Evolutionary conservation across 2,888 invertebrate species (phyloP), one percentile per base, ranked within the genome.

Genomic region (Bugula neritina): DNA sequence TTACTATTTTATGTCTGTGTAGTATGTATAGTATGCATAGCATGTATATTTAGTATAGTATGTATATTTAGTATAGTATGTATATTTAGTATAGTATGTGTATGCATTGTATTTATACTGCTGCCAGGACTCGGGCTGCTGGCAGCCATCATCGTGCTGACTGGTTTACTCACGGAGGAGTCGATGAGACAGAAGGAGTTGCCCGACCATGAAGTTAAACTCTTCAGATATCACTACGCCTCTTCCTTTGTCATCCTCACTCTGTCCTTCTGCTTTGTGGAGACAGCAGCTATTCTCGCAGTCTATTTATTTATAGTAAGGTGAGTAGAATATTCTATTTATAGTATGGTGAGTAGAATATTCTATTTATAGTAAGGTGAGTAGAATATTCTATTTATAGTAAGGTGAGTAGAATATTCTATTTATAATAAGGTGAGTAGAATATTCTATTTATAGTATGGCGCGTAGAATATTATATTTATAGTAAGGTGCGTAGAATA

Each of bases 271-370:
- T 27, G 31, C 27, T 27, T 63, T 27, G 27, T 63, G 3, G 34
- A 63, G 31, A 29, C 31, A 5, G 13, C 63, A 13, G 63, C 25
- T 5, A 34, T 63, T 5, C 63, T 63, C 2, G 63, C 63, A 13
- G 63, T 63, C 27, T 63, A 63, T 31, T 3, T 63, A 10, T 63
- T 63, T 31, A 63, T 63, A 31, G 10, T 34, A 10, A 63, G 63
- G 63, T 63, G n/a, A 31, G 63, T 34, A 17, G 43, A 17, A 3
- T 43, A 17, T 43, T 43, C n/a, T 63, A 10, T 63, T 63, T 31
- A 63, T 63, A 31, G 10, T 34, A 10, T 31, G 63, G 63, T 63
- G n/a, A 31, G 63, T 34, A 17, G 43, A 17, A 3, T 43, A 17
- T 43, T 31, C 5, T 63, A 10, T 63, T 63, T 31, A 63, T 63